phyloP scores from a whole-genome alignment of 2,113 vertebrate genomes.

The Melanocharis versteri region DNA sequence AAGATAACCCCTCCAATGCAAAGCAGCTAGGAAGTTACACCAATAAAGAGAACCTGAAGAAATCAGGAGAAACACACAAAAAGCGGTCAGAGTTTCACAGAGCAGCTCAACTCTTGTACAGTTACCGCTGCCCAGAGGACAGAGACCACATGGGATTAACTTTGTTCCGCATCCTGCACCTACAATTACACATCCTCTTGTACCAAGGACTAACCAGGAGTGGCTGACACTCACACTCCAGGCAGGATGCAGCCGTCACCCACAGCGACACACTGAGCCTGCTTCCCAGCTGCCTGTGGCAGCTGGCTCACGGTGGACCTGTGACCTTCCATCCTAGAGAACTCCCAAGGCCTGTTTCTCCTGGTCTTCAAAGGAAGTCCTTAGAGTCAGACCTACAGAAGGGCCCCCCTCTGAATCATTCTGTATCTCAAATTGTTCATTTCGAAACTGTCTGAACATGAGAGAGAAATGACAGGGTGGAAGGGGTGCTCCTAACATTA shows the following conservation, averaged over 20 bases:
- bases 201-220: not conserved
- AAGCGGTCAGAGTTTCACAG: not conserved
- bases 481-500: not conserved
- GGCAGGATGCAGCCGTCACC: not conserved
- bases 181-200: not conserved
- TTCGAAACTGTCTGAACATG: not conserved
- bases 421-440: not conserved
- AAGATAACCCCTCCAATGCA: not conserved
- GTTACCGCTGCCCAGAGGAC: not conserved
- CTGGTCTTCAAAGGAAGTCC: not conserved
- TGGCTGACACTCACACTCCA: no score
- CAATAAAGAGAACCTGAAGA: not conserved
- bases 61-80: not conserved
- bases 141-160: not conserved
- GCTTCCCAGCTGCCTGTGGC: not conserved
- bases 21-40: not conserved
- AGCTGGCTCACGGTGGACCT: not conserved
- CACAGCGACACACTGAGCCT: not conserved
- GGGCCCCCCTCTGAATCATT: not conserved
- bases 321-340: rapidly evolving
- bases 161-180: not conserved
- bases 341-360: not conserved
- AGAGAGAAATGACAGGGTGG: not conserved
- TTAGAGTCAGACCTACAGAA: not conserved
- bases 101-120: not conserved